These are phyloP conservation scores for Enteromius thamalakanensis DNA, from an alignment of 2,797 vertebrate species.

Conservation along the genomic window DNA sequence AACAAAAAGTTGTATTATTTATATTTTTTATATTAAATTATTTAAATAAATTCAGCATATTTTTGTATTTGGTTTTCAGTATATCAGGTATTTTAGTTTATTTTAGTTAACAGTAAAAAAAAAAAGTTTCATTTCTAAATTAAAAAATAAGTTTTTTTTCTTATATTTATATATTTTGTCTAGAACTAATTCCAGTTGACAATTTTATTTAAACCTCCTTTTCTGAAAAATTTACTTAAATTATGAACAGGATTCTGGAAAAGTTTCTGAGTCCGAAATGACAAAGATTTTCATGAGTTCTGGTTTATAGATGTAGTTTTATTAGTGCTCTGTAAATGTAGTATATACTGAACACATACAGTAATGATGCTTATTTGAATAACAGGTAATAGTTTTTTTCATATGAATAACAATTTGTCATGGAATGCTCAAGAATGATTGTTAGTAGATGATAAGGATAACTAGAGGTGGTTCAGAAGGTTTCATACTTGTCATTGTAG, in stretches of 20 bases:
- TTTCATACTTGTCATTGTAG: slow-evolving; percentile 42
- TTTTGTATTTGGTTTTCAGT: neutral
- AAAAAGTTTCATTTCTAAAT: neutral
- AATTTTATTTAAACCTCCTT: neutral
- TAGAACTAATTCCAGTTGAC: no score
- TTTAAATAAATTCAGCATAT: neutral
- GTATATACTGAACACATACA: neutral
- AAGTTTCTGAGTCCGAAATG: neutral
- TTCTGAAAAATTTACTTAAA: neutral
- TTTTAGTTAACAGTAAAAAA: neutral
- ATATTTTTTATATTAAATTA: neutral
- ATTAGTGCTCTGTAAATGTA: neutral
- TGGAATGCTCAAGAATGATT: no score
- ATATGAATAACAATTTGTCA: neutral
- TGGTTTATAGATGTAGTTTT: neutral
- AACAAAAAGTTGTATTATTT: neutral
- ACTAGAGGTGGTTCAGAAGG: slow-evolving; percentile 47
- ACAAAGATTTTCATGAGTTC: neutral
- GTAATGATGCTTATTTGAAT: neutral
- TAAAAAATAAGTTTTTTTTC: neutral
- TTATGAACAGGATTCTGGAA: neutral
- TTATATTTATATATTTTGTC: no score
- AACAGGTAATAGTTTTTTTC: neutral
- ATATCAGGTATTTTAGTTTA: neutral
- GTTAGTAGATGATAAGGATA: slow-evolving; percentile 13